These are phyloP conservation scores for Phenganax marumi DNA, from an alignment of 92 coral and sea anemone species.

Conservation along the genomic window DNA sequence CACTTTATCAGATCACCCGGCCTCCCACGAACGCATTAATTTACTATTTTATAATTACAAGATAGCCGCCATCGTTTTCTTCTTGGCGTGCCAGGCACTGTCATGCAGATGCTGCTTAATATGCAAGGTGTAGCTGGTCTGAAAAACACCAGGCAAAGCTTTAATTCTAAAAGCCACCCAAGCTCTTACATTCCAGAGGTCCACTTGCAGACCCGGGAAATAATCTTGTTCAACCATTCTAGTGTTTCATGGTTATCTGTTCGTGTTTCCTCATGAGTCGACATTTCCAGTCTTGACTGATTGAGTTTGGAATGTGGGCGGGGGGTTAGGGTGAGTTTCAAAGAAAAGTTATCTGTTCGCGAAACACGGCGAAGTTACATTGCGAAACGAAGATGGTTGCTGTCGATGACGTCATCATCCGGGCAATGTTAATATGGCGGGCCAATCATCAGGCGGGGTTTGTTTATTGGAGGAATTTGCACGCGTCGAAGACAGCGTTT, in stretches of 20 bases:
- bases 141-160: too few species aligned
- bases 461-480: constrained; percentile 95
- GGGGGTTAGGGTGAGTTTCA: not conserved
- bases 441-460: constrained; percentile 84
- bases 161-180: too few species aligned
- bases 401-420: constrained; percentile 81
- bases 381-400: not conserved
- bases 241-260: too few species aligned
- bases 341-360: not conserved
- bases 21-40: not conserved
- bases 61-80: not conserved
- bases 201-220: too few species aligned
- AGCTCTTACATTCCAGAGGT: too few species aligned
- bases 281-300: too few species aligned
- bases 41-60: not conserved
- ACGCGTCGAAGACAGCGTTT: constrained; percentile 92
- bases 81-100: not conserved
- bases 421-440: constrained; percentile 99
- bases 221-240: too few species aligned
- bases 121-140: too few species aligned
- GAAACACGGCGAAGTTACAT: not conserved
- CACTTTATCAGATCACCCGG: not conserved
- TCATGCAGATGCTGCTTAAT: too few species aligned
- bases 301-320: too few species aligned
- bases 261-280: too few species aligned